Evolutionary conservation across 53 echinoderm and acorn worm species (phyloP), one percentile per base, ranked within the genome.

Genomic region (Paelopatides confundens): DNA sequence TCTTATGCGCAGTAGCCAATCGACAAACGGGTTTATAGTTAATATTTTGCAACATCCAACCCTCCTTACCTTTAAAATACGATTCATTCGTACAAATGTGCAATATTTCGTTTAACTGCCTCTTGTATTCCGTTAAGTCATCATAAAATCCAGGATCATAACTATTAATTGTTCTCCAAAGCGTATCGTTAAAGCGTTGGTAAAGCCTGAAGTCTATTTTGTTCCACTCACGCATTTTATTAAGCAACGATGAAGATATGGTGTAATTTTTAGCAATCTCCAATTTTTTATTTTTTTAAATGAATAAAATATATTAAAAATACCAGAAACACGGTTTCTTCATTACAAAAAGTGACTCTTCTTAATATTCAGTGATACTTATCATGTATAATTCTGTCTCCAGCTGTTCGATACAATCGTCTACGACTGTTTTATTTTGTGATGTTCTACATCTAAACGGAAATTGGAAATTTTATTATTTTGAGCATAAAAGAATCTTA

Each of bases 381-480:
- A 96, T 87, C 31, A 96, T 63, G 62, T 85, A 51, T 35, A 96
- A 88, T 66, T 96, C 94, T 29, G 51, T 50, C 27, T 77, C 86
- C n/a, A 96, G 47, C 37, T 88, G 89, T 4, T 70, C 33, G n/a
- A 96, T 94, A 81, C 90, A 94, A 33, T 87, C 85, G 48, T 77
- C 35, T 5, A 96, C 96, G 17, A 70, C 76, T 0, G 39, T 66
- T 23, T 63, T 85, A 27, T 87, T 12, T 29, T 50, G 53, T 94
- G 96, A 39, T 90, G 86, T 18, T 87, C 82, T 21, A 87, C 89
- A 76, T 94, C 92, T 35, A 96, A 79, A 17, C 96, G 94, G 12
- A 96, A 40, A 78, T 94, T 90, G 52, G 85, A 96, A 33, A 90
- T 90, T 31, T 96, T 94, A 77, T 88, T 92, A 85, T 96, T 96